Conservation (phyloP, 2,888 invertebrate genomes). For the Leptinotarsa rubiginosa region DNA sequence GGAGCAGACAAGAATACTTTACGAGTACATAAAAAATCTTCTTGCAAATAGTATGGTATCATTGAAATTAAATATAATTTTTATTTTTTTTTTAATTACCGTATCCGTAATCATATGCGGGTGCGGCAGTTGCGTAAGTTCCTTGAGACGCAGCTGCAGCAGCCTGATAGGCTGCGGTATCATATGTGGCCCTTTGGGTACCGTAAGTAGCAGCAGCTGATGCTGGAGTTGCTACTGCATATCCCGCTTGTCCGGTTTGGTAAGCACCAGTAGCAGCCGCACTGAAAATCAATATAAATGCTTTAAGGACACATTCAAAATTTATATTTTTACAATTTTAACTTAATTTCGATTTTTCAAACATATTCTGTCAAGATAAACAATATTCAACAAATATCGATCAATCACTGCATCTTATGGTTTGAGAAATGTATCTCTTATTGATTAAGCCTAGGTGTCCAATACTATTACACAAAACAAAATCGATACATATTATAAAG, state of each 20-base stretch:
- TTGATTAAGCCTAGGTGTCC: too few relatives aligned
- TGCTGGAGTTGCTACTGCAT: constrained; percentile 84
- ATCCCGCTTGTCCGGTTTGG: constrained; percentile 85
- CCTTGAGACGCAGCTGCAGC: constrained; percentile 83
- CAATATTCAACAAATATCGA: too few relatives aligned
- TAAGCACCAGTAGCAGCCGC: constrained; percentile 82
- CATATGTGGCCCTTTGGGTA: constrained; percentile 85
- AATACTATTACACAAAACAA: too few relatives aligned
- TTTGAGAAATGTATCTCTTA: too few relatives aligned
- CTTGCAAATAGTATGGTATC: too few relatives aligned
- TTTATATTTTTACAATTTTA: not conserved
- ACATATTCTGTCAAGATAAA: too few relatives aligned
- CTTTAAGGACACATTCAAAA: not conserved
- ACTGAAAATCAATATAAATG: constrained; percentile 62
- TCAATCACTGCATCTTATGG: too few relatives aligned
- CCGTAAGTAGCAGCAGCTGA: constrained; percentile 84
- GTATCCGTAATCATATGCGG: constrained; percentile 79
- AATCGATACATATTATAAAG: too few relatives aligned
- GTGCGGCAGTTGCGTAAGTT: constrained; percentile 72
- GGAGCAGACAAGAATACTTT: too few relatives aligned
- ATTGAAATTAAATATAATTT: not conserved
- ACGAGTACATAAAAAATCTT: not conserved
- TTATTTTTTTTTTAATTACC: constrained; percentile 62
- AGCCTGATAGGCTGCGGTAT: constrained; percentile 82
- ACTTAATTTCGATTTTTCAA: too few relatives aligned